Evolutionary conservation across 2,888 invertebrate species (phyloP), one percentile per base, ranked within the genome.

Genomic region (Tipula lateralis): DNA sequence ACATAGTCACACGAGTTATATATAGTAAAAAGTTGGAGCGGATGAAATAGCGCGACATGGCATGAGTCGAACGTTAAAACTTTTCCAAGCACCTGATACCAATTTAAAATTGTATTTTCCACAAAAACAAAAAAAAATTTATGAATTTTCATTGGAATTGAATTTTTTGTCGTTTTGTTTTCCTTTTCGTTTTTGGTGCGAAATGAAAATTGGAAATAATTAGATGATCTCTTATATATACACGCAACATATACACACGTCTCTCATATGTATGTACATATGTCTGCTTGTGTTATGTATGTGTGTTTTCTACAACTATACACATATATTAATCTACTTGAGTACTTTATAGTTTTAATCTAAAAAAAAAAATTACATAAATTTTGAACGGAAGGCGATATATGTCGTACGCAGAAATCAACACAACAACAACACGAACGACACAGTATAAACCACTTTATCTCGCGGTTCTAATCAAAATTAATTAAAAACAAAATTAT

Each of bases 131-230:
- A 6, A 44, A 44, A 16, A 44, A 66, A 66, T 24, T 66, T 66
- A 66, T 66, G 66, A 66, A 66, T 66, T 66, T 66, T 66, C 66
- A 66, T 66, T 66, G 24, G 66, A 66, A 66, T 66, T 66, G 66
- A 66, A 24, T 66, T 66, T 66, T 66, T 66, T 66, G 19, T 66
- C 9, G 66, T 66, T 66, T 66, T 66, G 66, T 66, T 66, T 66
- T 66, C 24, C 66, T 66, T 66, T 66, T 24, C 24, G 9, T 66
- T 66, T 24, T 66, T 66, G 66, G 66, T 66, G 66, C 66, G 66
- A 66, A 66, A 66, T 66, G 66, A 66, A 66, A 66, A 66, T 66
- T 66, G 66, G 66, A 66, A 66, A 66, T 66, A 66, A 66, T 66
- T 66, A 66, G 66, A 66, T 24, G 66, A 24, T 66, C n/a, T n/a